Percentiles rank a stretch among this genome's conserved stretches.
Conservation (phyloP, 1,140 invertebrate species). For the Drosophila funebris region DNA sequence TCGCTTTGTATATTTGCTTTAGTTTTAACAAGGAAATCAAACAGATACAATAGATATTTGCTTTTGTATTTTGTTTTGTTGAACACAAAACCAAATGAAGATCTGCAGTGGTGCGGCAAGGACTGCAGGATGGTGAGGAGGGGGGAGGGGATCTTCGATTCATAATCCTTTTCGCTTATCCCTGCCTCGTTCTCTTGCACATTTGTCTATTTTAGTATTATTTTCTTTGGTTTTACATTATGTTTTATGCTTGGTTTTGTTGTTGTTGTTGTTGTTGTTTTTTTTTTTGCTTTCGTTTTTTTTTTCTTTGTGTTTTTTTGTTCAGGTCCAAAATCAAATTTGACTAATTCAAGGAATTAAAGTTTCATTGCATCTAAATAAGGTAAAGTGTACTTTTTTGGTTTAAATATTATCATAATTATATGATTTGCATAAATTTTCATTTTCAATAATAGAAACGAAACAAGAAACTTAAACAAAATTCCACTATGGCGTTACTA, state of each 20-base stretch:
- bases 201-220: constrained; percentile 71
- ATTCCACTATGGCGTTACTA: constrained; percentile 75
- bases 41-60: constrained; percentile 71
- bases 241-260: constrained; percentile 24
- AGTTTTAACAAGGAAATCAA: constrained; percentile 79
- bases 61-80: constrained; percentile 35
- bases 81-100: constrained; percentile 65
- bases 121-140: neutral
- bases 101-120: constrained; percentile 12
- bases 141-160: neutral
- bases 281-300: constrained; percentile 42
- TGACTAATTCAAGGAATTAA: constrained; percentile 83
- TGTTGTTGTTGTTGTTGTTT: too few relatives aligned
- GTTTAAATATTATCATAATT: constrained; percentile 69
- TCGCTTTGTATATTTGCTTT: constrained; percentile 77
- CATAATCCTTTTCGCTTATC: neutral
- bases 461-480: constrained; percentile 82
- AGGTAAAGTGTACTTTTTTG: constrained; percentile 77
- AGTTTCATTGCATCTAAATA: constrained; percentile 83
- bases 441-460: constrained; percentile 78
- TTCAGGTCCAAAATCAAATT: constrained; percentile 83
- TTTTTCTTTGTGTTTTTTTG: constrained; percentile 51
- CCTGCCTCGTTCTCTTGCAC: constrained; percentile 31
- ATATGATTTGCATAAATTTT: constrained; percentile 74
- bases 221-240: constrained; percentile 30